Percentiles rank a stretch among this genome's conserved stretches.
These are phyloP conservation scores for Megaustenia siamemsis DNA, from an alignment of 2,888 invertebrate species.

Conservation along the genomic window DNA sequence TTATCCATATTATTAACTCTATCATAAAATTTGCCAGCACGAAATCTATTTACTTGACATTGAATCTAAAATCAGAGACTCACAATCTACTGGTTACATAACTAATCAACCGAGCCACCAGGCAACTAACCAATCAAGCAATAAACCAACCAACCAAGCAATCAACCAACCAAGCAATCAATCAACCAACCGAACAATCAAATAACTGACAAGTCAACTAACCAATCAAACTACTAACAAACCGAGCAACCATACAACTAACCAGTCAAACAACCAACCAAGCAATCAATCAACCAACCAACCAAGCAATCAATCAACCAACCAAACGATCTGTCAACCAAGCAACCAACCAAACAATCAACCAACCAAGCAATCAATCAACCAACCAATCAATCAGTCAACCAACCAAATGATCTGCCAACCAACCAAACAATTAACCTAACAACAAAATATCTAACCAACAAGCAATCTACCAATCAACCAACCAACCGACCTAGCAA, in stretches of 20 bases:
- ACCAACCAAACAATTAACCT: not conserved
- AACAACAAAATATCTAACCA: not conserved
- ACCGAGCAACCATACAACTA: not conserved
- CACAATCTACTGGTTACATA: too few relatives aligned
- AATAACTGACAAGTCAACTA: not conserved
- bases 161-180: not conserved
- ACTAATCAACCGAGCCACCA: not conserved
- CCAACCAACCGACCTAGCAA: not conserved
- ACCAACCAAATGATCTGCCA: not conserved
- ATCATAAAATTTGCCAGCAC: too few relatives aligned
- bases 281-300: not conserved
- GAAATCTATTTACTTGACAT: too few relatives aligned
- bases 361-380: not conserved
- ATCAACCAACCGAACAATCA: not conserved
- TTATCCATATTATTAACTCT: too few relatives aligned
- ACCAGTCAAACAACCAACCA: not conserved
- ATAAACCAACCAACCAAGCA: not conserved
- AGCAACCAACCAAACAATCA: not conserved
- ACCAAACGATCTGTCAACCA: not conserved
- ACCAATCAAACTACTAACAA: not conserved
- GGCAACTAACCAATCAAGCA: not conserved
- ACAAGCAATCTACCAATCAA: not conserved
- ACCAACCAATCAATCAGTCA: not conserved
- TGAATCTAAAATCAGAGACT: too few relatives aligned
- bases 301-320: not conserved